Conservation (phyloP, 2,797 vertebrate genomes). For the Channallabes apus region DNA sequence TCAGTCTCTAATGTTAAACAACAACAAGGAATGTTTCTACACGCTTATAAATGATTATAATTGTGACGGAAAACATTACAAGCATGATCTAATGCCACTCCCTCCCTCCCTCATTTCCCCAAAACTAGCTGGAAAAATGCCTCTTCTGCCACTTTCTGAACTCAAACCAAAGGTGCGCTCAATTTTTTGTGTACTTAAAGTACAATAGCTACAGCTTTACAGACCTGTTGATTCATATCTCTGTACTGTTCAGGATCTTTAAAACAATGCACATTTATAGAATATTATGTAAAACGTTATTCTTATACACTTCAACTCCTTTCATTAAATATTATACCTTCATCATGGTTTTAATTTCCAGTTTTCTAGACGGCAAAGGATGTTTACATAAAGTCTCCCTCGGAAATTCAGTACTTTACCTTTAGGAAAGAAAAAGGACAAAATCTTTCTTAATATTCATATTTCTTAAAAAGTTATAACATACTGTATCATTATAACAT, state of each 20-base stretch:
- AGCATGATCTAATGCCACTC: not conserved
- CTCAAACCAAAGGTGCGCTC: not conserved
- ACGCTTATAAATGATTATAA: not conserved
- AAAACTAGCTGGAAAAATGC: not conserved
- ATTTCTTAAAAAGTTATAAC: too few species aligned
- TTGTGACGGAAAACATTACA: not conserved
- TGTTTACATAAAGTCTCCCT: not conserved
- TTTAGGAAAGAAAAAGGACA: too few species aligned
- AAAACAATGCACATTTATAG: not conserved
- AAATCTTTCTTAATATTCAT: too few species aligned
- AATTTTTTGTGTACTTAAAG: too few species aligned
- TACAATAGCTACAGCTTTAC: not conserved
- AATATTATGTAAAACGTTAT: not conserved
- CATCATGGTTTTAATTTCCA: not conserved
- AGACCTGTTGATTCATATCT: not conserved
- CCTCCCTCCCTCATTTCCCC: not conserved
- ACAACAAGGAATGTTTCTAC: not conserved
- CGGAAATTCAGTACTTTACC: not conserved
- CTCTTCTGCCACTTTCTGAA: not conserved
- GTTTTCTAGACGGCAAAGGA: not conserved
- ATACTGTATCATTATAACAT: too few species aligned
- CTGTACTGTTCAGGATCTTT: not conserved
- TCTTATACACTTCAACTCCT: not conserved
- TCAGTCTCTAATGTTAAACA: not conserved
- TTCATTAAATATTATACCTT: too few species aligned